These are phyloP conservation scores for Chionoecetes opilio DNA, from an alignment of 1,140 invertebrate species.

Conservation along the genomic window DNA sequence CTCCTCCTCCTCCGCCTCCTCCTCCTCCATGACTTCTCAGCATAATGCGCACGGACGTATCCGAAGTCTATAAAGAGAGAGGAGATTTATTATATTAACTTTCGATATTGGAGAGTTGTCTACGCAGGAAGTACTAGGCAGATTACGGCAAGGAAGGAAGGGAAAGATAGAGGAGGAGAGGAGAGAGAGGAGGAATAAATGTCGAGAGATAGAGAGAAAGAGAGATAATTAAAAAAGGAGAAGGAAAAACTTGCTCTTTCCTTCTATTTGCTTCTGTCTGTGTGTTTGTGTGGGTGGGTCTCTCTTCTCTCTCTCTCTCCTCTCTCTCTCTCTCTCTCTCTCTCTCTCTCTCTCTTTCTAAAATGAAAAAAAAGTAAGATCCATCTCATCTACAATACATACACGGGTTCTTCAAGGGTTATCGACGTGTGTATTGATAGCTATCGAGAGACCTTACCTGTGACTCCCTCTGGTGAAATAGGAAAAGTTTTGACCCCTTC, in stretches of 20 bases:
- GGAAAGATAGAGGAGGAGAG: background rate
- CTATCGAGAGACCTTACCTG: no score
- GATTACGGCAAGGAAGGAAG: background rate
- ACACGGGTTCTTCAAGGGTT: no score
- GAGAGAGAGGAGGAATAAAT: background rate
- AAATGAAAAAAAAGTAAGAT: no score
- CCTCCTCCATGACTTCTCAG: background rate
- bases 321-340: background rate
- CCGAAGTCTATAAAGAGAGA: background rate
- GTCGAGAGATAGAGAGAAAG: background rate
- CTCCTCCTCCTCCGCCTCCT: background rate
- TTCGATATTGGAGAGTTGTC: background rate
- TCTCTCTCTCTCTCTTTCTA: no score
- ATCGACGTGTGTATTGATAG: no score
- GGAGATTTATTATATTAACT: constrained; percentile 7
- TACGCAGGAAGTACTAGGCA: background rate
- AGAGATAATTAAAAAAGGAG: background rate
- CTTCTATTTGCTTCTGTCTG: background rate
- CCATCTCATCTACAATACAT: no score
- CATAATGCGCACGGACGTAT: background rate
- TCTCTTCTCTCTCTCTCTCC: background rate
- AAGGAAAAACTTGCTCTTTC: background rate
- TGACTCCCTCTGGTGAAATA: no score
- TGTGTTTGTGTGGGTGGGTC: background rate
- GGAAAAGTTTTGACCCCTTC: no score